Base-by-base conservation (phyloP, 2,888 invertebrate species). In the Empis stercorea region DNA sequence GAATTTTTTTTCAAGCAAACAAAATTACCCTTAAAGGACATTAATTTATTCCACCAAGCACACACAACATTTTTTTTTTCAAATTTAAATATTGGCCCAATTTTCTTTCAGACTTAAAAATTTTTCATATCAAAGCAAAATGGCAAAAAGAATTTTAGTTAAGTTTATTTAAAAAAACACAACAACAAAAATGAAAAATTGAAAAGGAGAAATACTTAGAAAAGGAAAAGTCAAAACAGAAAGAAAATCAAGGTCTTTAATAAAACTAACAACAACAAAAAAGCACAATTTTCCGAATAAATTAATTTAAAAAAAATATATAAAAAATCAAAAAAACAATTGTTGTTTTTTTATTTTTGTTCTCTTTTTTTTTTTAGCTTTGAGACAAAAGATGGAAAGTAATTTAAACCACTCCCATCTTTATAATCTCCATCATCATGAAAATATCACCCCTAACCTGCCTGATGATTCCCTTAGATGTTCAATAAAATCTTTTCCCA, bases 401-500 rank as follows among this genome's bases (percentile, higher is more conserved):
- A 55, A 56, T 54, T 57, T 53, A 55, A 54, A n/a, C 53, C 54
- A 55, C 56, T 53, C 54, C 55, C 54, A 34, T 37, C 14, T 15
- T 16, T 34, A 38, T 52, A 46, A 50, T 48, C 51, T 38, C 17
- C 17, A n/a, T n/a, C n/a, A n/a, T n/a, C n/a, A n/a, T n/a, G n/a
- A n/a, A n/a, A n/a, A n/a, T 40, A 20, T 40, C 11, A 54, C 54
- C 52, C 53, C 57, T 60, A 71, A 84, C 77, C 84, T 76, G 62
- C 87, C 86, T 57, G 87, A 84, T 30, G 84, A 87, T 72, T 88
- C 87, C 67, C 88, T 66, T 10, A 68, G 57, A 51, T 66, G 67
- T 30, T 67, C 67, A 63, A 68, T 66, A 63, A 88, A 88, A 56
- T 79, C 79, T 64, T 81, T 80, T 55, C 79, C 82, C 30, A 84